Percentiles rank a stretch among this genome's conserved stretches.
Evolutionary conservation across 2,888 invertebrate species (phyloP).

Genomic region (Hirtodrosophila duncani): DNA sequence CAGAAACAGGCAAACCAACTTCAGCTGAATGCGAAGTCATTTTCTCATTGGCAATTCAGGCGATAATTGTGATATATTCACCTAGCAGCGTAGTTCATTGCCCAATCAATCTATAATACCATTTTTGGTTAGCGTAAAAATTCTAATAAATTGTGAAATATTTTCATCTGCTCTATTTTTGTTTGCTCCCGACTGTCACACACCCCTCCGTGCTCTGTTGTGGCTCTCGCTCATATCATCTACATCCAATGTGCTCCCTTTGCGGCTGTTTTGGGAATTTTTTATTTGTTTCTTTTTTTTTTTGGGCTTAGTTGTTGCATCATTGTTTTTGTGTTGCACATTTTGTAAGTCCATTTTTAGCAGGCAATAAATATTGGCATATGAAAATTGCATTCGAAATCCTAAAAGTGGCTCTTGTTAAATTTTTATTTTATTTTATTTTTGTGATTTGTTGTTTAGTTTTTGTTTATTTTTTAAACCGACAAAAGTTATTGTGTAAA

Average conservation of each 20-base stretch:
- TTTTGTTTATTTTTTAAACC: no score
- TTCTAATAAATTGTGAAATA: slow-evolving; percentile 39
- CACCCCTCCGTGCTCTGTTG: slow-evolving; percentile 4
- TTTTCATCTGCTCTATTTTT: slow-evolving; percentile 6
- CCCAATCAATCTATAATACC: no score
- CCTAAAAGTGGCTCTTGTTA: slow-evolving; percentile 17
- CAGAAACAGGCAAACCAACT: no score
- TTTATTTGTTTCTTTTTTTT: slow-evolving; percentile 12
- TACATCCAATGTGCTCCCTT: background rate
- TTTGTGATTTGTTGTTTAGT: background rate
- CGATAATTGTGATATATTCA: no score
- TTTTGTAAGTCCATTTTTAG: slow-evolving; percentile 36
- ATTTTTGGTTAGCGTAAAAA: no score
- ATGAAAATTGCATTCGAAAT: slow-evolving; percentile 41
- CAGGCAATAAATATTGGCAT: slow-evolving; percentile 47
- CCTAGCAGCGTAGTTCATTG: no score
- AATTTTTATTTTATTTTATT: background rate
- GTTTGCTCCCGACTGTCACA: background rate
- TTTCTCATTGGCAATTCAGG: no score
- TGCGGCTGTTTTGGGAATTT: slow-evolving; percentile 31
- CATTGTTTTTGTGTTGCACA: slow-evolving; percentile 7
- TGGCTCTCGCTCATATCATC: background rate
- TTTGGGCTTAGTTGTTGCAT: background rate
- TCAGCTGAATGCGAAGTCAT: no score
- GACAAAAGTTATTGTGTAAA: no score